These are phyloP conservation scores for Sebastes steindachneri DNA, from an alignment of 2,797 vertebrate genomes.

Conservation along the genomic window DNA sequence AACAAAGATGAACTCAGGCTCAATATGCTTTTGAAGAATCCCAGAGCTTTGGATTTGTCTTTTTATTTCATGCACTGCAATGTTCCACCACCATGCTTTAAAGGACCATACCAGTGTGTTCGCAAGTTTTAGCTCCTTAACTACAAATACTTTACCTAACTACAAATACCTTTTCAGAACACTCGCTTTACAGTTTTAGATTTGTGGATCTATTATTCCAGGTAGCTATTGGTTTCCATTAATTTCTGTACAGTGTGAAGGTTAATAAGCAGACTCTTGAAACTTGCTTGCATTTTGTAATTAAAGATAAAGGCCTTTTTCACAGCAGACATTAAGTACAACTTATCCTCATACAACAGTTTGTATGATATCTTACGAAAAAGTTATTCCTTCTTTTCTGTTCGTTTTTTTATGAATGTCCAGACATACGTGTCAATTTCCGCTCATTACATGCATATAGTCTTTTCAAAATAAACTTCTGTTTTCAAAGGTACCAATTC, in stretches of 20 bases:
- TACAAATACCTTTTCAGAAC: background rate
- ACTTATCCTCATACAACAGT: no score
- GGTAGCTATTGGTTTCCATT: background rate
- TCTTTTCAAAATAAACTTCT: no score
- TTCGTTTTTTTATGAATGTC: no score
- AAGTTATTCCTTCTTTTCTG: no score
- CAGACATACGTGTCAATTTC: no score
- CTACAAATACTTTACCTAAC: background rate
- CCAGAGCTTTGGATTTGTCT: background rate
- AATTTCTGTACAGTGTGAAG: background rate
- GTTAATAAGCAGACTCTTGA: background rate
- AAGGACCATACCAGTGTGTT: background rate
- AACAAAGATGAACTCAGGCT: background rate
- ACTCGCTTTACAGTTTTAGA: background rate
- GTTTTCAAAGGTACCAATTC: no score
- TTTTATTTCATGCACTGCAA: slow-evolving; percentile 6
- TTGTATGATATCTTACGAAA: no score
- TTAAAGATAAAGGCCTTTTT: background rate
- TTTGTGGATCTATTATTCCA: background rate
- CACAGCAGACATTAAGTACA: no score
- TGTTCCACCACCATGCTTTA: slow-evolving; percentile 20
- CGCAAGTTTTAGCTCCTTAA: background rate
- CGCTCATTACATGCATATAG: fast-evolving
- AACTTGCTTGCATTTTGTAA: background rate
- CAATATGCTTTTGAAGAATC: background rate